Evolutionary conservation across 2,888 invertebrate species (phyloP), one percentile per base, ranked within the genome.

Genomic region (Cremastobaeus sp.): DNA sequence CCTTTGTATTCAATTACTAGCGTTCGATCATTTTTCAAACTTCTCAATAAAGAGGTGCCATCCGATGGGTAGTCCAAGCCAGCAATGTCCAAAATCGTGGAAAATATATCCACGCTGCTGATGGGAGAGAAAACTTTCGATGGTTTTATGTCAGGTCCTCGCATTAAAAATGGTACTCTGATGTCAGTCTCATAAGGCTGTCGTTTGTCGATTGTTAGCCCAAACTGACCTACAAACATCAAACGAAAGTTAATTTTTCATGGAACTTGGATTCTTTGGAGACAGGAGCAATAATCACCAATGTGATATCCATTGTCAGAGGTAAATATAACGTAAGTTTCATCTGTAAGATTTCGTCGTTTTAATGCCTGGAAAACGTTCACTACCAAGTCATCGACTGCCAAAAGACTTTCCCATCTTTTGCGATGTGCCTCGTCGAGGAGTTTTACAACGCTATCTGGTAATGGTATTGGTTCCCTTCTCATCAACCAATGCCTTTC

Each of bases 241-340:
- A 18, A 1, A 9, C 2, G 3, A 35, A 2, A 2, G 11, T 30
- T 30, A 30, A 25, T 25, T 25, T 25, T 25, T 25, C 8, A 5
- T 25, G 3, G 8, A 5, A 25, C 8, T 25, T 25, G 25, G 8
- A 25, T 25, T 32, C 11, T 5, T 32, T 35, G 2, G 3, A 25
- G 8, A 25, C 8, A 37, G 28, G 21, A 48, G 41, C 11, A 21
- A 18, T 1, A 20, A 12, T 25, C 8, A 94, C 95, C 95, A 78
- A 97, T 89, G 88, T 97, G 97, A 87, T 93, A 97, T 15, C 97
- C 97, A 88, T 97, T 96, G 84, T 97, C 97, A 0, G 96, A 96
- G 0, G 96, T 94, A 81, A 92, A 95, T 50, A 97, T 91, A 0
- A 97, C 84, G 80, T 93, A 96, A 0, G 97, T 97, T 77, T 95